Evolutionary conservation across 2,113 vertebrate genomes (phyloP).

Genomic region (Ranitomeya variabilis): DNA sequence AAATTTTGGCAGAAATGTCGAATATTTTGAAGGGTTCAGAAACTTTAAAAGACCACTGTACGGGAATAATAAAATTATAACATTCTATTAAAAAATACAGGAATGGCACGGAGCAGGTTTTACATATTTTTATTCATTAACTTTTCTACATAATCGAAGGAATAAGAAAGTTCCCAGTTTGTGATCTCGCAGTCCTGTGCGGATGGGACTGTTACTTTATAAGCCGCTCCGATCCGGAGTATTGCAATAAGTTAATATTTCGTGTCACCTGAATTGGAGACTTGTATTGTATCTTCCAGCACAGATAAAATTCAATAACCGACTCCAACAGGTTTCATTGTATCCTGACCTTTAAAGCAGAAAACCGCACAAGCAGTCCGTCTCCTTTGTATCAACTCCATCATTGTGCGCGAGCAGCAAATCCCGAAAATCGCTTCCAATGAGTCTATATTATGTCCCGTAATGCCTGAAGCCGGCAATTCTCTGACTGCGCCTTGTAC

Average conservation of each 20-base stretch:
- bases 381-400: background rate
- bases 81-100: too few relatives aligned
- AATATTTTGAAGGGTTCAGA: too few relatives aligned
- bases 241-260: background rate
- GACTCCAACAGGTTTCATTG: conserved; percentile 35
- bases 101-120: too few relatives aligned
- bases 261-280: background rate
- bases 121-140: too few relatives aligned
- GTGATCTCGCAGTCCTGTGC: background rate
- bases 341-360: conserved; percentile 12
- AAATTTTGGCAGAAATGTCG: too few relatives aligned
- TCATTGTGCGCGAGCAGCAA: background rate
- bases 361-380: background rate
- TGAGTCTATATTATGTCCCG: background rate
- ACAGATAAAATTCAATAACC: conserved; percentile 9
- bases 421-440: background rate
- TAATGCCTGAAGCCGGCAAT: background rate
- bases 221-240: background rate
- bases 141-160: too few relatives aligned
- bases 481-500: background rate
- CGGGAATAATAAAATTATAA: too few relatives aligned
- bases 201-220: background rate
- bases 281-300: conserved; percentile 16
- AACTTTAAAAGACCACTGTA: too few relatives aligned
- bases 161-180: too few relatives aligned